Percentiles rank a stretch among this genome's conserved stretches.
Conservation (phyloP, 2,888 invertebrate species). For the Hypomecis punctinalis region DNA sequence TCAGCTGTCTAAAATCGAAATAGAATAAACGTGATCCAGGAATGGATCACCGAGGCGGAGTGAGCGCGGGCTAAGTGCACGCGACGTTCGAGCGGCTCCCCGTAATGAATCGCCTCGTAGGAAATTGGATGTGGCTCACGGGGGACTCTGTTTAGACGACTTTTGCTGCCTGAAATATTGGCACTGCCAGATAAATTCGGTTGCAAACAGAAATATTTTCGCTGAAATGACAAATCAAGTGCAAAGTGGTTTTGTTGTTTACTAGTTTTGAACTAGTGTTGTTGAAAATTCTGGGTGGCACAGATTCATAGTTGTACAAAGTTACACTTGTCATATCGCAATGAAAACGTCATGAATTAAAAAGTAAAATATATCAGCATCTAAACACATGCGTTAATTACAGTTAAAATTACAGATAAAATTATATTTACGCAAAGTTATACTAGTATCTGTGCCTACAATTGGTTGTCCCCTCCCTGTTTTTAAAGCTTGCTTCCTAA, state of each 20-base stretch:
- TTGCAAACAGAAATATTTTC: not conserved
- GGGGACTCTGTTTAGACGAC: conserved; percentile 14
- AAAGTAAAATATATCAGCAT: too few species aligned
- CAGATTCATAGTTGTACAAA: too few species aligned
- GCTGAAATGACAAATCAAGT: not conserved
- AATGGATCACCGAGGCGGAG: conserved; percentile 3
- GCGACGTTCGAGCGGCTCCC: conserved; percentile 9
- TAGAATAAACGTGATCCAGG: conserved; percentile 6
- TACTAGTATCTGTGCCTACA: too few species aligned
- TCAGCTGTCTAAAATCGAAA: conserved; percentile 4
- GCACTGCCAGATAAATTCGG: conserved; percentile 5
- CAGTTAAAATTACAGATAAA: too few species aligned
- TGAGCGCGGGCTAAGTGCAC: not conserved
- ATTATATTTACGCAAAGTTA: too few species aligned
- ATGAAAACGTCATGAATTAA: too few species aligned
- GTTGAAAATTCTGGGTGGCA: too few species aligned
- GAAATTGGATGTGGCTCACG: conserved; percentile 14
- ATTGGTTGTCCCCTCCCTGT: too few species aligned
- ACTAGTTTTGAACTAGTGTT: too few species aligned
- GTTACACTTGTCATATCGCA: too few species aligned
- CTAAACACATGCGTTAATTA: too few species aligned
- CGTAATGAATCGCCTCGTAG: conserved; percentile 19
- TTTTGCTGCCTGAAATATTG: conserved; percentile 14
- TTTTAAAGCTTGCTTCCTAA: too few species aligned
- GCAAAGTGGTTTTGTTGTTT: not conserved